phyloP scores from a whole-genome alignment of 2,888 invertebrate genomes.

The Euproctis similis region DNA sequence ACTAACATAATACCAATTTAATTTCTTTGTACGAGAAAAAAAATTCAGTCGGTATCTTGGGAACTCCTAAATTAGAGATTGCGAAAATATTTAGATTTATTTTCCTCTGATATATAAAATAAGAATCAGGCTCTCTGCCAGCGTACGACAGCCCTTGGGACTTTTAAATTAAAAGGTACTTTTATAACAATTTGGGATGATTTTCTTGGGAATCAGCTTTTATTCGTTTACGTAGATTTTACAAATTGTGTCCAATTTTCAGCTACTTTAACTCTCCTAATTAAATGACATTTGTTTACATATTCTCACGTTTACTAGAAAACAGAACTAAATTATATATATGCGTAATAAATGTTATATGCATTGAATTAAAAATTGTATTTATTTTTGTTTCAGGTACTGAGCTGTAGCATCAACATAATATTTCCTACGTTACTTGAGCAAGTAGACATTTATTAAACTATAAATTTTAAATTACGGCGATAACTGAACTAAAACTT shows the following conservation, averaged over 20 bases:
- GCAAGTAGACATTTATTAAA: too few species aligned
- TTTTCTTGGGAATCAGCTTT: conserved; percentile 22
- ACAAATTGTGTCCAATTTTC: conserved; percentile 13
- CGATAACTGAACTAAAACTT: too few species aligned
- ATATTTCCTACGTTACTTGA: too few species aligned
- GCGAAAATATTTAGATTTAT: conserved; percentile 23
- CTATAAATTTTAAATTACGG: too few species aligned
- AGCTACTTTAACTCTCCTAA: conserved; percentile 6
- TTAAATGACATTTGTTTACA: not conserved
- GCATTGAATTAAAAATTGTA: not conserved
- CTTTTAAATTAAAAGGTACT: conserved; percentile 24
- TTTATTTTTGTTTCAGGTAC: conserved; percentile 26
- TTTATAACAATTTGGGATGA: conserved; percentile 24
- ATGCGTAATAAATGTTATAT: not conserved
- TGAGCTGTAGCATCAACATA: too few species aligned
- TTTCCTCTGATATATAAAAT: conserved; percentile 19
- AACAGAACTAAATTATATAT: too few species aligned
- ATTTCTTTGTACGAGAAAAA: conserved; percentile 6
- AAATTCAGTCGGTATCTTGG: conserved; percentile 10
- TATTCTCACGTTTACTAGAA: not conserved
- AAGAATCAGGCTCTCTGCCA: conserved; percentile 13
- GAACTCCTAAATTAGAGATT: conserved; percentile 17
- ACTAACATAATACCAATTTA: conserved; percentile 5
- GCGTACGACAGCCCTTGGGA: conserved; percentile 14
- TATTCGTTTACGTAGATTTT: conserved; percentile 14